A percentile compares a stretch with the other conserved stretches of the same genome.
Conservation (phyloP, 2,113 vertebrate genomes). For the Phodopus roborovskii region DNA sequence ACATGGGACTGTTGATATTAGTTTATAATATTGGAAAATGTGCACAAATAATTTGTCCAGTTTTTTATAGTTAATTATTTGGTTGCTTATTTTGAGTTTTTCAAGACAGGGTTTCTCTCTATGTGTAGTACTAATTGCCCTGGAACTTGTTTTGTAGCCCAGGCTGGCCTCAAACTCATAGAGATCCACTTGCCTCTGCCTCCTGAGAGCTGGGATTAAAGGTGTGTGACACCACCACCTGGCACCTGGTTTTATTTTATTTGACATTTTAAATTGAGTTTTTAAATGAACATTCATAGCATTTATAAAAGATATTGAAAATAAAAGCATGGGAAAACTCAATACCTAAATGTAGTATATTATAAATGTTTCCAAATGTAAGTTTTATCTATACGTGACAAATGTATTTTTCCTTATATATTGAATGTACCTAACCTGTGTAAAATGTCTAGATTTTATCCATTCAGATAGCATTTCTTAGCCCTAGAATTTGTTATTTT, state of each 20-base stretch:
- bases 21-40: not conserved
- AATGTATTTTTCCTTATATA: not conserved
- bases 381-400: not conserved
- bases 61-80: too few relatives aligned
- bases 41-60: not conserved
- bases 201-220: too few relatives aligned
- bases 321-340: not conserved
- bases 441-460: not conserved
- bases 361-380: not conserved
- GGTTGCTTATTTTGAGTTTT: too few relatives aligned
- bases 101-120: too few relatives aligned
- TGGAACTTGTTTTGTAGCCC: too few relatives aligned
- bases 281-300: not conserved
- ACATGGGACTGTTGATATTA: not conserved
- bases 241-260: not conserved
- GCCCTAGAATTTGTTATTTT: not conserved
- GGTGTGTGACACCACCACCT: too few relatives aligned
- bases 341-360: not conserved
- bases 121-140: too few relatives aligned
- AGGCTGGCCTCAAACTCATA: too few relatives aligned
- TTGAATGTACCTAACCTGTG: not conserved
- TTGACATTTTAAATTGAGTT: not conserved
- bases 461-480: not conserved
- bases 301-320: not conserved
- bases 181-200: too few relatives aligned